Evolutionary conservation across 2,113 vertebrate genomes (phyloP), one percentile per base, ranked within the genome.

Genomic region (Hiodon tergisus): DNA sequence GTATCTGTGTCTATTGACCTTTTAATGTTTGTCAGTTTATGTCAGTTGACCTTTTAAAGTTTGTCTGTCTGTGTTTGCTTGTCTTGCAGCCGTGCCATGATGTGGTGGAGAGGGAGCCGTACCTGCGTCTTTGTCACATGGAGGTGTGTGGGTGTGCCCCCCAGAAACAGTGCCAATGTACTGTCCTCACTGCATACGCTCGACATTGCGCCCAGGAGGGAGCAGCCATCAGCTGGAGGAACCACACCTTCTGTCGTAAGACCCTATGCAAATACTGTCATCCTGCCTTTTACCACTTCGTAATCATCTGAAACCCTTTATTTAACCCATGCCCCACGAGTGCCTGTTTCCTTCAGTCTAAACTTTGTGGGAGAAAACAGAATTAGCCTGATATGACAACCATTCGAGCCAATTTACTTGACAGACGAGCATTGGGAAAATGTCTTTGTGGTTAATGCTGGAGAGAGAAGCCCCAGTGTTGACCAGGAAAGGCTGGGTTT

Each of bases 191-290:
- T 0, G 92, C 94, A 74, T 96, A 94, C 0, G 87, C 91, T 51
- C 83, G 69, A 11, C 89, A 83, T 0, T 97, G 96, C 0, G 94
- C 92, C 71, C 90, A 87, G 80, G 93, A 95, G 78, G 94, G 92
- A 0, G 69, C 62, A 0, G 8, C 0, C 0, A 52, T 92, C 54
- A 5, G 57, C 67, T 98, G 95, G 96, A 94, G 94, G 74, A 96
- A 92, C 62, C 82, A 75, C 67, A 94, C 90, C 46, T 85, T 95
- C 82, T 98, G 96, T 60, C 62, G 92, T 96, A 87, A 92, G 90
- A 81, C 69, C 76, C 68, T 55, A 14, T 10, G 13, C 60, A 5
- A 0, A 6, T 46, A 11, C 8, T 51, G 4, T 65, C 61, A 62
- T 48, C 8, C 50, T 16, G 9, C 5, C 47, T 69, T 11, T 3